A percentile compares a stretch with the other conserved stretches of the same genome.
These are phyloP conservation scores for Zaprionus lineosus DNA, from an alignment of 2,888 invertebrate species.

Conservation along the genomic window DNA sequence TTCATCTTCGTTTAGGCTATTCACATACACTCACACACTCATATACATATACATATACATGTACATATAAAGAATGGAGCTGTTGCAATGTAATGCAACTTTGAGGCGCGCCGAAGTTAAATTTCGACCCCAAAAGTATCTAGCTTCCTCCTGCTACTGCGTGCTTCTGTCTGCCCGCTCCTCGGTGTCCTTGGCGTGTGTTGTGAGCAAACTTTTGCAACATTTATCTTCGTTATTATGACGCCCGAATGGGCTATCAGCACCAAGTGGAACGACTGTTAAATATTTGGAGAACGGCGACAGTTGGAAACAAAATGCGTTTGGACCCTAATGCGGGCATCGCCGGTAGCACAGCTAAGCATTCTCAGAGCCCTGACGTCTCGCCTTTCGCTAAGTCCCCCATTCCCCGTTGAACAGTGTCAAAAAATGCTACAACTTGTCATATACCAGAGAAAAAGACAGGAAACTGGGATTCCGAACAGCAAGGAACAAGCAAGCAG, in stretches of 20 bases:
- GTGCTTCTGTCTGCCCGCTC: background rate
- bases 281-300: conserved; percentile 65
- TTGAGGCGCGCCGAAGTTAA: no score
- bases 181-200: conserved; percentile 31
- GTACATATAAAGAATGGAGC: no score
- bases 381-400: background rate
- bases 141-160: background rate
- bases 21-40: no score
- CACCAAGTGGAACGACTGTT: conserved; percentile 68
- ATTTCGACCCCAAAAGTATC: no score
- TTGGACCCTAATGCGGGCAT: conserved; percentile 41
- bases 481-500: background rate
- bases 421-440: conserved; percentile 69
- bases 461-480: background rate
- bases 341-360: conserved; percentile 34
- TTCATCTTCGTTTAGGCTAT: no score
- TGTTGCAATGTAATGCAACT: no score
- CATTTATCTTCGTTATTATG: conserved; percentile 79
- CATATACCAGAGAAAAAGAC: conserved; percentile 39
- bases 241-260: conserved; percentile 78
- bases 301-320: conserved; percentile 52
- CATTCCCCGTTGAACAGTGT: conserved; percentile 23
- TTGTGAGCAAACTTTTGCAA: conserved; percentile 62
- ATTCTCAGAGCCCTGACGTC: background rate
- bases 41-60: no score